Conservation (phyloP, 2,113 vertebrate species). For the Phalacrocorax carbo region DNA sequence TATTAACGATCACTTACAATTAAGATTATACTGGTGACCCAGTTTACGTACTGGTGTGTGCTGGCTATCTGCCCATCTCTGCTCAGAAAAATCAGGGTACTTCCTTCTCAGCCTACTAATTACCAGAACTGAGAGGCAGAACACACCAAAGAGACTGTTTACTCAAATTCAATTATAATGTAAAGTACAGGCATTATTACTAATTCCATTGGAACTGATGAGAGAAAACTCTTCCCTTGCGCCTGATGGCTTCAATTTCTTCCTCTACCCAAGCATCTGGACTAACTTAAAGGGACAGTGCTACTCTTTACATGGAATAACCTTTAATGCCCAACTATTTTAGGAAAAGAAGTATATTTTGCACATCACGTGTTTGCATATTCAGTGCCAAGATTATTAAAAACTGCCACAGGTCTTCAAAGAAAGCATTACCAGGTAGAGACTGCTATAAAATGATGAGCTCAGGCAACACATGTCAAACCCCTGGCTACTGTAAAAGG, state of each 20-base stretch:
- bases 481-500: neutral
- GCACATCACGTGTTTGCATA: neutral
- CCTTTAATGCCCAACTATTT: neutral
- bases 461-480: neutral
- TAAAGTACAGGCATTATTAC: constrained; percentile 9
- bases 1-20: neutral
- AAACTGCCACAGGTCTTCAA: neutral
- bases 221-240: neutral
- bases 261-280: neutral
- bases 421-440: neutral
- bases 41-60: constrained; percentile 8
- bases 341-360: neutral
- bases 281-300: neutral
- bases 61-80: constrained; percentile 39
- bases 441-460: neutral
- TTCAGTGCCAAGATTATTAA: neutral
- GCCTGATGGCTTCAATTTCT: neutral
- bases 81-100: constrained; percentile 48
- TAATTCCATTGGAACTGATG: neutral
- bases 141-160: neutral
- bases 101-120: constrained; percentile 62
- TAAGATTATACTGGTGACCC: constrained; percentile 23
- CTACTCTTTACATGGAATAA: neutral
- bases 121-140: constrained; percentile 31
- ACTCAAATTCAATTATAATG: constrained; percentile 46